Conservation (phyloP, 2,797 vertebrate genomes). For the Pelobates cultripes region DNA sequence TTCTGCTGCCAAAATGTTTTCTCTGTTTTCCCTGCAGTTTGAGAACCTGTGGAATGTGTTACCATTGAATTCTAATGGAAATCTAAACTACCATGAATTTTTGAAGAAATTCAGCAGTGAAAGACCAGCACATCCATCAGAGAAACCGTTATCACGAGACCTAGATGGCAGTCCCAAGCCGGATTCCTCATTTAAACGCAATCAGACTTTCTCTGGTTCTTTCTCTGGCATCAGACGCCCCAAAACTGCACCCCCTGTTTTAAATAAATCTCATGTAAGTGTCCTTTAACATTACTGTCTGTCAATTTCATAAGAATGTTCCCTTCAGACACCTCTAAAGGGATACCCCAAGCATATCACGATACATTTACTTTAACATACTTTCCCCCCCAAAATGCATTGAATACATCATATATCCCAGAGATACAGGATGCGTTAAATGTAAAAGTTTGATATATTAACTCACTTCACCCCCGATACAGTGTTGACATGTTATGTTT, state of each 20-base stretch:
- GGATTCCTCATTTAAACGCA: neutral
- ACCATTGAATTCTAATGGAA: constrained; percentile 63
- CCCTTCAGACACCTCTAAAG: too few relatives aligned
- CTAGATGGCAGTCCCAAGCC: constrained; percentile 2
- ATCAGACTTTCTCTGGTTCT: neutral
- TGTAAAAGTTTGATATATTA: too few relatives aligned
- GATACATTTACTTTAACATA: too few relatives aligned
- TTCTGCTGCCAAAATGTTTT: too few relatives aligned
- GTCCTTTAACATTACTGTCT: neutral
- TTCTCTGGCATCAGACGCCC: constrained; percentile 29
- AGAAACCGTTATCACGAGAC: too few relatives aligned
- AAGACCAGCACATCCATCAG: neutral
- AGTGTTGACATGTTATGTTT: too few relatives aligned
- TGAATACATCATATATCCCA: too few relatives aligned
- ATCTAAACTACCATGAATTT: constrained; percentile 68
- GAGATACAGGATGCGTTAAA: too few relatives aligned
- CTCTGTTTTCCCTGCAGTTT: constrained; percentile 64
- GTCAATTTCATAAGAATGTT: too few relatives aligned
- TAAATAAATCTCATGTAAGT: constrained; percentile 51
- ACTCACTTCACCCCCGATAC: too few relatives aligned
- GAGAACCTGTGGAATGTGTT: constrained; percentile 72
- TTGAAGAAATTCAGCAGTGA: constrained; percentile 64
- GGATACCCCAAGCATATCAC: too few relatives aligned
- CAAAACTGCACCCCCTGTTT: constrained; percentile 43
- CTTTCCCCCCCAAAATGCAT: too few relatives aligned